These are phyloP conservation scores for Aplysia californica DNA, from an alignment of 1,140 invertebrate genomes.

Conservation along the genomic window DNA sequence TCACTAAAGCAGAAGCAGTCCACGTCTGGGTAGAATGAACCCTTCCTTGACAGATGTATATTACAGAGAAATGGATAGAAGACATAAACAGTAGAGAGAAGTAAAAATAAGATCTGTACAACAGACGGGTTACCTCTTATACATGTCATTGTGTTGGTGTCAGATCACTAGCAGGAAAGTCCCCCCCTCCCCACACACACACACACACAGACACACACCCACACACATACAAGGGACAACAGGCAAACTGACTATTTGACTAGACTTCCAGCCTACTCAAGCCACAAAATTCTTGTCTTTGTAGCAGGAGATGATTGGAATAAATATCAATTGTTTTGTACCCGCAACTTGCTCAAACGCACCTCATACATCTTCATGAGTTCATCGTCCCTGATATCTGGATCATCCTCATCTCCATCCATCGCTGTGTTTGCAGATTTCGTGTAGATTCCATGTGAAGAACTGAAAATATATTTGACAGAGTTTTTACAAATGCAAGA, in stretches of 20 bases:
- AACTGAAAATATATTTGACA: too few species aligned
- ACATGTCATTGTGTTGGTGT: too few species aligned
- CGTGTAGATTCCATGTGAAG: conserved; percentile 8
- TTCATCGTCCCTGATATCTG: conserved; percentile 25
- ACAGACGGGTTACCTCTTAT: too few species aligned
- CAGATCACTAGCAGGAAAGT: background rate
- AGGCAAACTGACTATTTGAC: background rate
- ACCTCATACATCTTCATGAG: conserved; percentile 27
- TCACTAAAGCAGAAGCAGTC: background rate
- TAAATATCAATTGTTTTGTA: background rate
- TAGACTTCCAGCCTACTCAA: background rate
- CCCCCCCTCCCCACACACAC: background rate
- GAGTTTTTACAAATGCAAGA: too few species aligned
- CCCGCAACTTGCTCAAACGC: too few species aligned
- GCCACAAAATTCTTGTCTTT: background rate
- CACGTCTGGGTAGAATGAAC: too few species aligned
- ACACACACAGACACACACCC: background rate
- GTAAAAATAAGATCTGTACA: too few species aligned
- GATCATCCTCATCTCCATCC: conserved; percentile 28
- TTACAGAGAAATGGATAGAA: too few species aligned
- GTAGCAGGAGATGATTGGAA: background rate
- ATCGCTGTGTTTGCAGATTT: conserved; percentile 16
- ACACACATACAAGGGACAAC: background rate
- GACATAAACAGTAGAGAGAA: too few species aligned
- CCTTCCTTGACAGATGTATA: too few species aligned